A percentile compares a stretch with the other conserved stretches of the same genome.
Conservation (phyloP, 1,140 invertebrate species). For the Acyrthosiphon pisum region DNA sequence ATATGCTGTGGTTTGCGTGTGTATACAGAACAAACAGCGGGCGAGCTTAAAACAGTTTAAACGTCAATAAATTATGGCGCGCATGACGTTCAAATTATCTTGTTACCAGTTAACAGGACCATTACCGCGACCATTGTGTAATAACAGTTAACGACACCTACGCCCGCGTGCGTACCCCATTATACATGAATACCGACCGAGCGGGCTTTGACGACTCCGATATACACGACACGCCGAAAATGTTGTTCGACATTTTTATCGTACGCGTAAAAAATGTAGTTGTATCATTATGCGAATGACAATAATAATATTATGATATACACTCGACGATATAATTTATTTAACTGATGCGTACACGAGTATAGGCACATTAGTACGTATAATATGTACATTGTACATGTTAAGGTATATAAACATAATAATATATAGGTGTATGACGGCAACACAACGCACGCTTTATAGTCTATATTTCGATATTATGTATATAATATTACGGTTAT, state of each 20-base stretch:
- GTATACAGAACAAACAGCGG: slow-evolving; percentile 13
- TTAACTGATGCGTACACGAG: neutral
- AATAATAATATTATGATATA: neutral
- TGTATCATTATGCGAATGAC: neutral
- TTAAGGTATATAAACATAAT: too few relatives aligned
- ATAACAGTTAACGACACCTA: slow-evolving; percentile 42
- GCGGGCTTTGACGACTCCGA: neutral
- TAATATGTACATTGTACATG: neutral
- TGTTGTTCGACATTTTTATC: slow-evolving; percentile 16
- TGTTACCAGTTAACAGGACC: slow-evolving; percentile 33
- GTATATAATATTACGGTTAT: too few relatives aligned
- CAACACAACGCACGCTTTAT: neutral
- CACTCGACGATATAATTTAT: neutral
- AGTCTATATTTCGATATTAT: neutral
- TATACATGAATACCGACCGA: neutral
- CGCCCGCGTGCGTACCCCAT: neutral
- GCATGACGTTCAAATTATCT: slow-evolving; percentile 27
- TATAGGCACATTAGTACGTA: neutral
- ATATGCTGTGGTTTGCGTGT: neutral
- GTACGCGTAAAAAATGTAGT: neutral
- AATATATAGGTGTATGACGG: too few relatives aligned
- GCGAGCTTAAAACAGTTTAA: slow-evolving; percentile 21
- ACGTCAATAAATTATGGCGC: slow-evolving; percentile 29
- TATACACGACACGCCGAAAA: neutral
- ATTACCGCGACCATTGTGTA: slow-evolving; percentile 37